Conservation (phyloP, 2,113 vertebrate genomes). For the Sceloporus undulatus region DNA sequence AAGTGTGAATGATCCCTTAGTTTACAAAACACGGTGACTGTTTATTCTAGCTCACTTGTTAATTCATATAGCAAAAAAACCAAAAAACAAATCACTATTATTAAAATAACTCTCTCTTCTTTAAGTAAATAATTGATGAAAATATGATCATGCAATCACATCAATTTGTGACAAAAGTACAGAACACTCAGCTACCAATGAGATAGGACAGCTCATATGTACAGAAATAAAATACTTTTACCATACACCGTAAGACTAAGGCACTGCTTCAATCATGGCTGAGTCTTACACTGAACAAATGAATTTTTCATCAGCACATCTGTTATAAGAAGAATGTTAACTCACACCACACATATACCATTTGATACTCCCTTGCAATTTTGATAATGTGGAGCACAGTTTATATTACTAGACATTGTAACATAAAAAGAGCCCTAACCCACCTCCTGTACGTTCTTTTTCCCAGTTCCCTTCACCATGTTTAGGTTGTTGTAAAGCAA, state of each 20-base stretch:
- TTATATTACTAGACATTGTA: slow-evolving; percentile 42
- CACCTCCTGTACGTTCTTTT: slow-evolving; percentile 86
- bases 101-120: neutral
- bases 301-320: slow-evolving; percentile 19
- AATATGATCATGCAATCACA: neutral
- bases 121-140: neutral
- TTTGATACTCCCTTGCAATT: slow-evolving; percentile 81
- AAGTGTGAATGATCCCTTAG: slow-evolving; percentile 19
- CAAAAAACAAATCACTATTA: neutral
- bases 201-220: neutral
- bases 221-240: neutral
- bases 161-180: neutral
- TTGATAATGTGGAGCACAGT: slow-evolving; percentile 73
- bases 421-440: slow-evolving; percentile 78
- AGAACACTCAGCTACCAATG: neutral
- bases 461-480: slow-evolving; percentile 77
- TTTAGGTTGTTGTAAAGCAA: slow-evolving; percentile 74
- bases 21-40: slow-evolving; percentile 28
- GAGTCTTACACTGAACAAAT: neutral
- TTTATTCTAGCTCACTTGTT: slow-evolving; percentile 9
- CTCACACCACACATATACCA: neutral
- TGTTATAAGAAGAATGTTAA: neutral
- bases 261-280: neutral
- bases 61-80: neutral
- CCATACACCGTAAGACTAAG: neutral